These are phyloP conservation scores for Nixonia krombeini DNA, from an alignment of 1,140 invertebrate species.

Conservation along the genomic window DNA sequence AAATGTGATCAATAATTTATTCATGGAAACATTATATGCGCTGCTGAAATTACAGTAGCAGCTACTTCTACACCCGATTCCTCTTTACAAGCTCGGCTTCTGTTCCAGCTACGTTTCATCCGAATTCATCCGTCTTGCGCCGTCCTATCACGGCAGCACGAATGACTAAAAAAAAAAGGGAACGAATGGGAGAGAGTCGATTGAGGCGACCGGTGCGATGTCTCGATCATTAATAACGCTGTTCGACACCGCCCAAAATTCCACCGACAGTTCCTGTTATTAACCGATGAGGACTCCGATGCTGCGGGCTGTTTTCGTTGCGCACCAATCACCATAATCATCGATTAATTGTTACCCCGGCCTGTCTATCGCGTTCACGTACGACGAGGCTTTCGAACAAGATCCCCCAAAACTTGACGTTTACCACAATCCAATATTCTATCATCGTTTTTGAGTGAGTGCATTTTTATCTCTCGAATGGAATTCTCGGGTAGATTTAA, in stretches of 20 bases:
- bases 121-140: conserved; percentile 29
- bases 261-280: conserved; percentile 60
- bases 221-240: conserved; percentile 62
- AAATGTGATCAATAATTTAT: conserved; percentile 37
- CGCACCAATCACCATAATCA: conserved; percentile 58
- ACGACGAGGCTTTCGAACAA: conserved; percentile 32
- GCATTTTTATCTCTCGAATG: too few relatives aligned
- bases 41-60: conserved; percentile 46
- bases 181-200: conserved; percentile 29
- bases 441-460: too few relatives aligned
- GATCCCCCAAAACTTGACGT: conserved; percentile 34
- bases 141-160: background rate
- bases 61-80: conserved; percentile 34
- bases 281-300: conserved; percentile 48
- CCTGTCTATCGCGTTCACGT: conserved; percentile 10
- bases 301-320: conserved; percentile 54
- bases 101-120: conserved; percentile 21
- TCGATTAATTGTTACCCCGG: conserved; percentile 58
- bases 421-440: conserved; percentile 16
- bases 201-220: conserved; percentile 48
- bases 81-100: conserved; percentile 30
- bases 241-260: conserved; percentile 58
- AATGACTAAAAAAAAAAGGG: conserved; percentile 25
- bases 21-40: conserved; percentile 41
- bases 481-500: too few relatives aligned